These are phyloP conservation scores for Pavo muticus DNA, from an alignment of 2,113 vertebrate species.

Conservation along the genomic window DNA sequence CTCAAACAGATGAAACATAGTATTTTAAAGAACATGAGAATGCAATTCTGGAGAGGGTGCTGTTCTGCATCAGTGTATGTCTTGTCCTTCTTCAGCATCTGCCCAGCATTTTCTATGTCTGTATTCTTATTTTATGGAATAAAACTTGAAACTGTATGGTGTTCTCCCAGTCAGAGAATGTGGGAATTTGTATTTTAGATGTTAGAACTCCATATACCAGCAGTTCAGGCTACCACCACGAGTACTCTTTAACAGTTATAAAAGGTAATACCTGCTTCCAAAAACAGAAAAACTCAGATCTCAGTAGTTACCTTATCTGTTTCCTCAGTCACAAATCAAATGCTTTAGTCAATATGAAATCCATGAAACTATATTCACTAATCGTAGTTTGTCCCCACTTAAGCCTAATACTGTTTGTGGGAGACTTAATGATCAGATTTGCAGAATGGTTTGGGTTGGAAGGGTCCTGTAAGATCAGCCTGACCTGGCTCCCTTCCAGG, in stretches of 20 bases:
- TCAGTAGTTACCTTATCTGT: neutral
- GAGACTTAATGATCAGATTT: too few species aligned
- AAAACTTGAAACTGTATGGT: neutral
- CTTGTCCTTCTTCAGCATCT: neutral
- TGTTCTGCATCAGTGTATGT: neutral
- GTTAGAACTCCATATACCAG: neutral
- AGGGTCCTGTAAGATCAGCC: too few species aligned
- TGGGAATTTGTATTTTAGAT: fast-evolving
- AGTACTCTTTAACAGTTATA: too few species aligned
- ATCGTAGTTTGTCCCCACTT: neutral
- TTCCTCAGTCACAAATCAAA: neutral
- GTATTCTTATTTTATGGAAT: constrained; percentile 52
- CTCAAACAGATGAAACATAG: neutral
- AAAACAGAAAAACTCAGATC: neutral
- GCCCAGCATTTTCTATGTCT: constrained; percentile 8
- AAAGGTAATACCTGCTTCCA: neutral
- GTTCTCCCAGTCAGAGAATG: neutral
- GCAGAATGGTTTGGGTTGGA: too few species aligned
- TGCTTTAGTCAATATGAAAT: neutral
- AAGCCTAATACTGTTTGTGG: too few species aligned
- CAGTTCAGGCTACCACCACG: neutral
- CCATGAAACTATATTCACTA: neutral
- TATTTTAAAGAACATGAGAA: neutral
- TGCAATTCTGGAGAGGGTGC: fast-evolving
- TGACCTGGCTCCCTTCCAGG: too few species aligned